Evolutionary conservation across 2,113 vertebrate species (phyloP).

Genomic region (Pitta sordida): DNA sequence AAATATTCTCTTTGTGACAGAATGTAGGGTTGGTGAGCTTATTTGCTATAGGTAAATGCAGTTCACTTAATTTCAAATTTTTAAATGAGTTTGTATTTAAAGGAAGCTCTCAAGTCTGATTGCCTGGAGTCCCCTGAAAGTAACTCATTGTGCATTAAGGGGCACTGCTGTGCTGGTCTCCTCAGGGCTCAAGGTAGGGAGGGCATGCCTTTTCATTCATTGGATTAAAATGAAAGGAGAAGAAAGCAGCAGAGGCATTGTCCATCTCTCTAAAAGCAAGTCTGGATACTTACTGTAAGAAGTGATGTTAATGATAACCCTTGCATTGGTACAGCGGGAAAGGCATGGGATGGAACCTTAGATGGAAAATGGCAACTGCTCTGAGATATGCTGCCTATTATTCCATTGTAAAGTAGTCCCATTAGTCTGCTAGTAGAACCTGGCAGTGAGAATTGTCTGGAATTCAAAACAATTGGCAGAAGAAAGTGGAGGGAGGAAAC

Average conservation of each 20-base stretch:
- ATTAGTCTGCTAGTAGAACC: constrained; percentile 15
- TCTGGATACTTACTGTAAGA: neutral
- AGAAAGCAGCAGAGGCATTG: neutral
- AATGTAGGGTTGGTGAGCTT: neutral
- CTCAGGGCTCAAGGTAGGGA: neutral
- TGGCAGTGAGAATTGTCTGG: constrained; percentile 12
- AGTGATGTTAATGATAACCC: neutral
- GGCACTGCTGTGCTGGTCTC: neutral
- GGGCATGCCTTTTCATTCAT: neutral
- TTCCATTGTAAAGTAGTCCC: neutral
- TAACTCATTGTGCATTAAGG: neutral
- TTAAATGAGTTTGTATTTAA: neutral
- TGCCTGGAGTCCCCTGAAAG: neutral
- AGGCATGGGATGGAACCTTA: neutral
- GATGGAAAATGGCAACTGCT: neutral
- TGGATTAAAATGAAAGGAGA: neutral
- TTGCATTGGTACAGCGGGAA: neutral
- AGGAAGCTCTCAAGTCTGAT: neutral
- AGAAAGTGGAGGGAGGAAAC: neutral
- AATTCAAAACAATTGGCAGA: constrained; percentile 50
- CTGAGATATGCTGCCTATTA: neutral
- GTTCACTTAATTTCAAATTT: neutral
- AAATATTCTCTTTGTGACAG: neutral
- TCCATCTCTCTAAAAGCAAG: neutral
- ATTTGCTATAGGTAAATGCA: neutral